phyloP scores from a whole-genome alignment of 1,140 invertebrate genomes.

The Cepaea nemoralis region DNA sequence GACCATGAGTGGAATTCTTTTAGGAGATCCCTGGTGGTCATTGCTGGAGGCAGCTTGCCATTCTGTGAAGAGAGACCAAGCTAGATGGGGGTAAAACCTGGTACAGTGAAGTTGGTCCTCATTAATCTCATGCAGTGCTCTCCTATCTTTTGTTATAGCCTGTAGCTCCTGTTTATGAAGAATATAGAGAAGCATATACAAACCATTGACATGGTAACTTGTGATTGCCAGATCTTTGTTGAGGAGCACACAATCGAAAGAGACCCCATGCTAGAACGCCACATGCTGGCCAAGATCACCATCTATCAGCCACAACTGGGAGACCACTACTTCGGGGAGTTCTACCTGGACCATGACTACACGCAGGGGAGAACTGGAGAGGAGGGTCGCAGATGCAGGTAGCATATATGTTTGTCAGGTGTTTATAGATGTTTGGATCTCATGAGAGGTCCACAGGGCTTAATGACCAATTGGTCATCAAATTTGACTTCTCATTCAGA shows the following conservation, averaged over 20 bases:
- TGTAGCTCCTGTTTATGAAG: neutral
- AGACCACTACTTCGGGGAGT: conserved; percentile 88
- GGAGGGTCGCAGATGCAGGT: conserved; percentile 84
- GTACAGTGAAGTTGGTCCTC: too few species aligned
- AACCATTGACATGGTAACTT: neutral
- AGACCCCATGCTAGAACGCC: conserved; percentile 77
- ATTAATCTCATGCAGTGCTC: neutral
- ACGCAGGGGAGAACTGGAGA: conserved; percentile 82
- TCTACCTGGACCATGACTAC: conserved; percentile 90
- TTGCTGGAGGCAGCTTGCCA: too few species aligned
- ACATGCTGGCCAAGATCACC: conserved; percentile 87
- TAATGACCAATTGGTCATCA: too few species aligned
- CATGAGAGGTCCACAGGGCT: too few species aligned
- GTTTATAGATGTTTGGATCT: too few species aligned
- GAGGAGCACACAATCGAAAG: conserved; percentile 92
- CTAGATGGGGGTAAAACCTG: too few species aligned
- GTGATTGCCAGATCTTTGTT: conserved; percentile 76
- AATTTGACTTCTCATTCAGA: too few species aligned
- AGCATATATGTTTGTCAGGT: too few species aligned
- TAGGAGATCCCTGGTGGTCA: too few species aligned
- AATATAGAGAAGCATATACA: neutral
- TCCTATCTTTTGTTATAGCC: neutral
- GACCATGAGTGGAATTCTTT: too few species aligned
- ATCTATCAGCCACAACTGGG: conserved; percentile 88
- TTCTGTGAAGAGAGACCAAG: too few species aligned